phyloP scores from a whole-genome alignment of 2,888 invertebrate genomes.

The Pycnomerus fuliginosus region DNA sequence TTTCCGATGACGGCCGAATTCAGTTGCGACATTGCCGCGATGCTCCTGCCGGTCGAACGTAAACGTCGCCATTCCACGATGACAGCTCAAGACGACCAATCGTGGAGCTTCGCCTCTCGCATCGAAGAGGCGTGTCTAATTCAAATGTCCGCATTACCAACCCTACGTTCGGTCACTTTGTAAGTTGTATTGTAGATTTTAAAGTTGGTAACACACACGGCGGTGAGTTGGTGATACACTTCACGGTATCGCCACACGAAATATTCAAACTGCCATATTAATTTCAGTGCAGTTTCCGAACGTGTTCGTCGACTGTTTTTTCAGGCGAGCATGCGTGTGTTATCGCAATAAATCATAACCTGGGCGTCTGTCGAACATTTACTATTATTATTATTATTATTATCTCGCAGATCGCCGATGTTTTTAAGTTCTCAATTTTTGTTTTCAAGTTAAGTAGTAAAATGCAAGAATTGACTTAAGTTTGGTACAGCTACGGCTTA shows the following conservation, averaged over 20 bases:
- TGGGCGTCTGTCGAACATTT: constrained; percentile 7
- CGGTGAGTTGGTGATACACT: constrained; percentile 7
- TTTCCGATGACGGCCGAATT: constrained; percentile 38
- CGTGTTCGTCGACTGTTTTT: background rate
- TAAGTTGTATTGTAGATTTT: no score
- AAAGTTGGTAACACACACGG: constrained; percentile 20
- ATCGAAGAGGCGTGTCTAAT: constrained; percentile 47
- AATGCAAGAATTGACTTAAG: no score
- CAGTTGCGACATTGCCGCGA: constrained; percentile 39
- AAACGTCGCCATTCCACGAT: constrained; percentile 59
- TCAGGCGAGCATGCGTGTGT: constrained; percentile 1
- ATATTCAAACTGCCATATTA: constrained; percentile 48
- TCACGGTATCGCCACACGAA: constrained; percentile 5
- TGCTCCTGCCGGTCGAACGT: constrained; percentile 52
- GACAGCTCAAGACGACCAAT: constrained; percentile 26
- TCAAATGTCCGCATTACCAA: constrained; percentile 46
- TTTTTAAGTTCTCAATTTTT: background rate
- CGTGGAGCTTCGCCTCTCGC: constrained; percentile 56
- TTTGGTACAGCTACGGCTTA: background rate
- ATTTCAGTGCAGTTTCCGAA: constrained; percentile 47
- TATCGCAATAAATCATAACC: constrained; percentile 14
- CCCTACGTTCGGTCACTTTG: constrained; percentile 47
- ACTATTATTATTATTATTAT: background rate
- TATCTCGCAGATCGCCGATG: background rate
- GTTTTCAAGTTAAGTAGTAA: no score